These are phyloP conservation scores for Ernsta delagoae DNA, from an alignment of 2,888 invertebrate species.

Conservation along the genomic window DNA sequence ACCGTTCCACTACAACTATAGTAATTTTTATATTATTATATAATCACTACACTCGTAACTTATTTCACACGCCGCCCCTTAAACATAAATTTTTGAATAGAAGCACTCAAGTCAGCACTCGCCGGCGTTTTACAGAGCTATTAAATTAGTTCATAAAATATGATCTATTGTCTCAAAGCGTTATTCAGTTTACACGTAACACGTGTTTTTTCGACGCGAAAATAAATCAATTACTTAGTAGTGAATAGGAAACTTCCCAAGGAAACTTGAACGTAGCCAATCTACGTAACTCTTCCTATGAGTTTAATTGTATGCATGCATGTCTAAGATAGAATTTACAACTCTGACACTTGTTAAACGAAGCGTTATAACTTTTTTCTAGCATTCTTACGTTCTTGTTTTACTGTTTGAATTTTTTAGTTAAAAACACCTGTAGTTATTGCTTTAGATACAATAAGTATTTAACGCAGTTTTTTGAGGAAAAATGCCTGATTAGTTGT, in stretches of 20 bases:
- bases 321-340: not conserved
- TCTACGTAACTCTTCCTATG: constrained; percentile 42
- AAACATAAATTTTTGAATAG: constrained; percentile 27
- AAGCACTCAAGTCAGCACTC: constrained; percentile 42
- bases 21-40: no score
- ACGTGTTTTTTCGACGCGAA: constrained; percentile 49
- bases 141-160: constrained; percentile 43
- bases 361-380: no score
- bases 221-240: constrained; percentile 52
- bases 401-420: no score
- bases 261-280: constrained; percentile 51
- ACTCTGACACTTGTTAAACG: not conserved
- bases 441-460: no score
- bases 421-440: no score
- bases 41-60: not conserved
- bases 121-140: constrained; percentile 33
- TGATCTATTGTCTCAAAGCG: constrained; percentile 43
- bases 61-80: constrained; percentile 25
- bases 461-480: no score
- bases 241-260: constrained; percentile 60
- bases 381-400: no score
- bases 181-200: constrained; percentile 41
- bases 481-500: no score
- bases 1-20: no score
- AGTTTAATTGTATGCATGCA: constrained; percentile 27